phyloP scores from a whole-genome alignment of 2,113 vertebrate genomes.

The Cephalopholis sonnerati region DNA sequence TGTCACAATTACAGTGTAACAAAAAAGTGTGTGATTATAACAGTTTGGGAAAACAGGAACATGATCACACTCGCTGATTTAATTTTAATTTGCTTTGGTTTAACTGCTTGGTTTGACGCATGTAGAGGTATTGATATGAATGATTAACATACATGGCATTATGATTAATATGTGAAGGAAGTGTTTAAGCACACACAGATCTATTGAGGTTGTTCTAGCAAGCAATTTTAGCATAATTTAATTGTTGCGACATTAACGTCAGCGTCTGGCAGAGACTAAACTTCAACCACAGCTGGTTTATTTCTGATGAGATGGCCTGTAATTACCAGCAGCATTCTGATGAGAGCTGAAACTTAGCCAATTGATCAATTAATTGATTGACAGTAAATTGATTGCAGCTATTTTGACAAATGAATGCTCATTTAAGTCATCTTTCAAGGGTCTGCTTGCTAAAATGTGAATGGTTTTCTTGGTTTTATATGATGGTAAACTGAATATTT shows the following conservation, averaged over 20 bases:
- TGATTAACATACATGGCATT: background rate
- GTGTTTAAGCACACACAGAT: background rate
- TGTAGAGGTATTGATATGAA: background rate
- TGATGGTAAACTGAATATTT: background rate
- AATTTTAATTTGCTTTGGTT: constrained; percentile 2
- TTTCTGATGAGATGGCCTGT: background rate
- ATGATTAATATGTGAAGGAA: background rate
- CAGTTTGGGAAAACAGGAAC: constrained; percentile 9
- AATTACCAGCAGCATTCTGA: background rate
- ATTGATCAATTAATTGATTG: too few relatives aligned
- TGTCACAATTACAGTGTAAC: constrained; percentile 26
- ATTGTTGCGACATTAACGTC: background rate
- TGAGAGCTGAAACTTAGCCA: background rate
- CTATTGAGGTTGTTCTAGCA: background rate
- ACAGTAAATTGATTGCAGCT: too few relatives aligned
- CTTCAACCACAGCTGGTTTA: background rate
- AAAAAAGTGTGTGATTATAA: constrained; percentile 26
- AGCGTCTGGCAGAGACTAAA: background rate
- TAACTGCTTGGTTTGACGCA: background rate
- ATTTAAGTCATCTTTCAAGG: background rate
- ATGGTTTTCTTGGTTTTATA: background rate
- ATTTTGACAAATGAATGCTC: background rate
- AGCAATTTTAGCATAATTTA: background rate
- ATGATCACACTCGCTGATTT: constrained; percentile 14
- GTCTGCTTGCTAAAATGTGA: background rate